Base-by-base conservation (phyloP, 2,797 vertebrate species). In the Sebastes iracundus region DNA sequence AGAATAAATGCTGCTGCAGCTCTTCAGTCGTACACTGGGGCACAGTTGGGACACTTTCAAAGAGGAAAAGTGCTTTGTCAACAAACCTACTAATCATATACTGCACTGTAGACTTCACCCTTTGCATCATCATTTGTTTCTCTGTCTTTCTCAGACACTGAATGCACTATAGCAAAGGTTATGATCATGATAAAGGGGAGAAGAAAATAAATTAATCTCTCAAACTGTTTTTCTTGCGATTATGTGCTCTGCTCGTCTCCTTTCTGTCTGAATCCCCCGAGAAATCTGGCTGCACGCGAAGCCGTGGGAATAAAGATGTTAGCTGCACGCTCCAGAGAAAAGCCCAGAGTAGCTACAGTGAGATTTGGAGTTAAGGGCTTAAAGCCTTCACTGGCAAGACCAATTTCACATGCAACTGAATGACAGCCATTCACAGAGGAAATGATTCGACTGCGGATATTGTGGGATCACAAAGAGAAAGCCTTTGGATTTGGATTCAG, bases 291-390 rank as follows among this genome's bases (percentile, higher is more conserved):
- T 65, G 73, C 82, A 73, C 22, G 85, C 16, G 20, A 81, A 81
- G 81, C 80, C 12, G 12, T 28, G 67, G 85, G 82, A 92, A 88
- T 89, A 84, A 84, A 88, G 86, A 91, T 79, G 84, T 87, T 83
- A 42, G 87, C 84, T 49, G 73, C 73, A 70, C 28, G 75, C 78
- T 75, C 63, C 28, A 75, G 52, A 83, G 82, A 73, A 75, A 86
- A 88, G 79, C 80, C 12, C 16, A 62, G 67, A 59, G 69, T 49
- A 20, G 42, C 42, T 53, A 72, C 74, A 66, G 78, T 46, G 65
- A 87, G 86, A 89, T 87, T 78, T 87, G 60, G 70, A 91, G 86
- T 87, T 82, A 80, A 88, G 64, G 75, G 73, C 74, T 82, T 87
- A 79, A 87, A 77, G 75, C 62, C 72, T 75, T 67, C 12, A 25